These are phyloP conservation scores for cattle (Bos taurus) DNA, from an alignment of 2,113 vertebrate species.

Conservation along the genomic window ARS-UCD2.0 NC_037335.1:55860001-55860500, in stretches of 20 bases:
- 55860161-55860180: not conserved
- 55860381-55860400: not conserved
- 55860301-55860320: not conserved
- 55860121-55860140: not conserved
- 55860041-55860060: not conserved
- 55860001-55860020: not conserved
- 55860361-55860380: not conserved
- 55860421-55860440: not conserved
- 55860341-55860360: not conserved
- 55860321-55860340: accelerated
- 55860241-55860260: not conserved
- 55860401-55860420: not conserved
- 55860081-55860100: not conserved
- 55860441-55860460: not conserved
- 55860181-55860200: not conserved
- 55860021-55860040: not conserved
- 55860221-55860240: not conserved
- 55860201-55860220: not conserved
- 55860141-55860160: not conserved
- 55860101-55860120: not conserved
- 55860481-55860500: not conserved
- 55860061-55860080: not conserved
- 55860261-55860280: not conserved
- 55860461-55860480: not conserved
- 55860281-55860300: not conserved